These are phyloP conservation scores for Diarsia dahlii DNA, from an alignment of 2,888 invertebrate genomes.

Conservation along the genomic window DNA sequence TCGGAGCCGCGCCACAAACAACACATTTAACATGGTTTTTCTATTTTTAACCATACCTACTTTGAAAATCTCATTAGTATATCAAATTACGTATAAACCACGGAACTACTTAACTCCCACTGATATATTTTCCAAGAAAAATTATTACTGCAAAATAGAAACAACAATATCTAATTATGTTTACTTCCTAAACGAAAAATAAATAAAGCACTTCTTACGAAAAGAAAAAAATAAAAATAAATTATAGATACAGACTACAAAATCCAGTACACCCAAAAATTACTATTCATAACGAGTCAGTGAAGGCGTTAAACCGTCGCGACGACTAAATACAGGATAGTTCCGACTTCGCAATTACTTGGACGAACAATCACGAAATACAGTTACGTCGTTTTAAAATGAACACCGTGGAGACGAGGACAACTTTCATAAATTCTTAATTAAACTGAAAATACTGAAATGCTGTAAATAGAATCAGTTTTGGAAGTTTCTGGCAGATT, in stretches of 20 bases:
- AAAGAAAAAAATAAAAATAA: slow-evolving; percentile 7
- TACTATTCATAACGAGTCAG: slow-evolving; percentile 54
- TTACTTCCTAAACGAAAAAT: not conserved
- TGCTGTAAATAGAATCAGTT: slow-evolving; percentile 60
- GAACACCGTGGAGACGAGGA: slow-evolving; percentile 56
- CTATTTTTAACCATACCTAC: not conserved
- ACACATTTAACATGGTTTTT: too few species aligned
- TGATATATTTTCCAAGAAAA: not conserved
- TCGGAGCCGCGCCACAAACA: too few species aligned
- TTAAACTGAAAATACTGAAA: slow-evolving; percentile 60
- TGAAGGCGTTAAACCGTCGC: slow-evolving; percentile 58
- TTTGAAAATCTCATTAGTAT: not conserved
- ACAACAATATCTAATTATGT: not conserved
- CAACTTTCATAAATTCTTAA: slow-evolving; percentile 68
- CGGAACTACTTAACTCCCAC: not conserved
- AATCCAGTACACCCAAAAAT: slow-evolving; percentile 47
- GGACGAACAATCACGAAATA: slow-evolving; percentile 63
- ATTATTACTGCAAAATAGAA: not conserved
- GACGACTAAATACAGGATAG: slow-evolving; percentile 60
- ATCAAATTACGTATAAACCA: not conserved
- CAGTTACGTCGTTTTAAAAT: slow-evolving; percentile 62
- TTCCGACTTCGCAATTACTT: slow-evolving; percentile 65
- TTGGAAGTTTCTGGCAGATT: slow-evolving; percentile 47
- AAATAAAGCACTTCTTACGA: slow-evolving; percentile 5
- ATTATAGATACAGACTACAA: slow-evolving; percentile 22